Percentiles rank a stretch among this genome's conserved stretches.
Conservation (phyloP, 2,888 invertebrate genomes). For the Trachelus iudaicus region DNA sequence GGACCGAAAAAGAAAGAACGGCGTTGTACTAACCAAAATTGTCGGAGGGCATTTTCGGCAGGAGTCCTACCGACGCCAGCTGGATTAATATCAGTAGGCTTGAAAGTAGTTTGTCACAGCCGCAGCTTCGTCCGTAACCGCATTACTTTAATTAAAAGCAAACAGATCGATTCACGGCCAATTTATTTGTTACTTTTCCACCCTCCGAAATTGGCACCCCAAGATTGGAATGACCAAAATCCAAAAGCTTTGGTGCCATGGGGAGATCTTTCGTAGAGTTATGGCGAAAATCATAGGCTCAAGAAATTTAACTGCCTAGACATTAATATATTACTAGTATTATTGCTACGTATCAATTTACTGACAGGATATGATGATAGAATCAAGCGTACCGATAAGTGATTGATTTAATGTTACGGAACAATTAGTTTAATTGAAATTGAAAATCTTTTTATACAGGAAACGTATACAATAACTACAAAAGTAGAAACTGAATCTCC, state of each 20-base stretch:
- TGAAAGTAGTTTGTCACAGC: constrained; percentile 9
- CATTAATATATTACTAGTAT: too few relatives aligned
- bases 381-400: too few relatives aligned
- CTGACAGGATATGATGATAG: too few relatives aligned
- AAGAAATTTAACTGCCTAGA: too few relatives aligned
- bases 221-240: neutral
- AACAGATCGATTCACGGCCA: constrained; percentile 10
- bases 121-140: constrained; percentile 6
- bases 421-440: too few relatives aligned
- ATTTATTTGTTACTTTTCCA: constrained; percentile 6
- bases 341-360: too few relatives aligned
- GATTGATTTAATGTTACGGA: too few relatives aligned
- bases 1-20: neutral
- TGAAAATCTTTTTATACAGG: too few relatives aligned
- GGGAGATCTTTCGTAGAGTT: neutral
- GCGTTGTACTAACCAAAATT: neutral
- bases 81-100: neutral
- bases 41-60: neutral
- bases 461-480: too few relatives aligned
- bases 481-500: too few relatives aligned
- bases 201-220: neutral
- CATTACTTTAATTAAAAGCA: constrained; percentile 20
- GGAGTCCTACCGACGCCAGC: neutral
- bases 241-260: neutral
- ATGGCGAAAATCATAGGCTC: neutral